A percentile compares a stretch with the other conserved stretches of the same genome.
phyloP scores from a whole-genome alignment of 2,888 invertebrate genomes.

The Noctua comes region DNA sequence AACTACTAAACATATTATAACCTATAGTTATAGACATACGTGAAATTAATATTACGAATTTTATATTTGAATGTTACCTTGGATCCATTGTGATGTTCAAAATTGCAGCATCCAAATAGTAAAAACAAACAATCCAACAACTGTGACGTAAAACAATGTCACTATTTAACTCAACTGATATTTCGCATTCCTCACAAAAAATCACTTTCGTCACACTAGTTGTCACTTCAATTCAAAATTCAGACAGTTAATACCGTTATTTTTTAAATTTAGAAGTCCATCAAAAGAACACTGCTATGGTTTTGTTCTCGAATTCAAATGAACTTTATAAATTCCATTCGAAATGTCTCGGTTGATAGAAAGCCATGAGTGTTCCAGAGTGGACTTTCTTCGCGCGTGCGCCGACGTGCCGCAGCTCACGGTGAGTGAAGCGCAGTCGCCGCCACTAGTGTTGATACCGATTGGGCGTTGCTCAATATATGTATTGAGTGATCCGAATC shows the following conservation, averaged over 20 bases:
- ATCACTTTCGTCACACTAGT: constrained; percentile 74
- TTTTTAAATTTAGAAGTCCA: constrained; percentile 19
- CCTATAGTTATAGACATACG: not conserved
- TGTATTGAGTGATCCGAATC: constrained; percentile 57
- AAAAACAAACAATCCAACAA: constrained; percentile 46
- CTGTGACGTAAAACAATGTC: constrained; percentile 38
- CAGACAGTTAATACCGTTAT: constrained; percentile 22
- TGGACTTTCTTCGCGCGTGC: constrained; percentile 85
- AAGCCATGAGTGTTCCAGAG: constrained; percentile 81
- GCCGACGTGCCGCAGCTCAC: constrained; percentile 79
- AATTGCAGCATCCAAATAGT: constrained; percentile 55
- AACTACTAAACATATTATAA: constrained; percentile 4
- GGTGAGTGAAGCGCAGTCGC: constrained; percentile 80
- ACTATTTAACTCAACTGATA: constrained; percentile 52
- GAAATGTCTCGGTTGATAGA: constrained; percentile 81
- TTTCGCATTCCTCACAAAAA: constrained; percentile 62
- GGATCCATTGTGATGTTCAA: constrained; percentile 78
- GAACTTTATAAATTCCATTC: constrained; percentile 67
- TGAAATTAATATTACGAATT: constrained; percentile 41
- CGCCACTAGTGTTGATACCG: constrained; percentile 70
- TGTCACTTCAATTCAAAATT: constrained; percentile 50
- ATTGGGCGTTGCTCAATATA: constrained; percentile 71
- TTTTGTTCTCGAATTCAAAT: constrained; percentile 61
- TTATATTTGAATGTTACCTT: constrained; percentile 76
- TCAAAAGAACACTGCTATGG: constrained; percentile 44